A percentile compares a stretch with the other conserved stretches of the same genome.
Evolutionary conservation across 2,113 vertebrate genomes (phyloP).

Genomic region (Coreoperca whiteheadi): DNA sequence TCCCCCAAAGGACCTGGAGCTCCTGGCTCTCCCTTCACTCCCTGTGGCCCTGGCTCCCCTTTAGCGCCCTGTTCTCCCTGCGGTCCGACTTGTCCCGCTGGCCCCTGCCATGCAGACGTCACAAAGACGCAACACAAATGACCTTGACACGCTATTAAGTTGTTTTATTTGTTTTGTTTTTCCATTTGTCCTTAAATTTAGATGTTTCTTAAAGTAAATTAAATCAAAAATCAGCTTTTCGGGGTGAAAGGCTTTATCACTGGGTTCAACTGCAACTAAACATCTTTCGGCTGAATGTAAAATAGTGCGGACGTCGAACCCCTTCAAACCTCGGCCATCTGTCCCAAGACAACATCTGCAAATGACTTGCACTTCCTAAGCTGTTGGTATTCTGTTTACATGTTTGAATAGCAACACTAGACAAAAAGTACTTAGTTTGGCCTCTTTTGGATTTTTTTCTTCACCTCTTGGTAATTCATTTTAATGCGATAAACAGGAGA

Average conservation of each 20-base stretch:
- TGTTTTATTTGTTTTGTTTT: not conserved
- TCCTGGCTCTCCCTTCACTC: conserved; percentile 84
- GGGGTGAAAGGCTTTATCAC: not conserved
- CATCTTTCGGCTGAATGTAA: not conserved
- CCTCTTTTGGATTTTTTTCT: no score
- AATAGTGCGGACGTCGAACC: not conserved
- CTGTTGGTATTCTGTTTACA: no score
- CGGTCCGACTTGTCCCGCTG: conserved; percentile 76
- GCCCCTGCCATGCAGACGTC: conserved; percentile 72
- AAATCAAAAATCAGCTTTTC: not conserved
- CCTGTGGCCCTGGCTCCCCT: conserved; percentile 82
- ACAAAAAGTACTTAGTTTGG: no score
- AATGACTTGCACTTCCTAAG: not conserved
- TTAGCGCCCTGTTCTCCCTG: conserved; percentile 76
- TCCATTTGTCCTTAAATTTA: not conserved
- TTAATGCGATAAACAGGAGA: not conserved
- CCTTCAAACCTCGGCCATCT: not conserved
- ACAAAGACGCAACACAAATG: not conserved
- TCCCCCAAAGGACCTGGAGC: conserved; percentile 80
- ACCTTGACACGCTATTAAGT: not conserved
- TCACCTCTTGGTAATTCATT: not conserved
- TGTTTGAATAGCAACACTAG: no score
- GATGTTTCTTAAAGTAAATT: not conserved
- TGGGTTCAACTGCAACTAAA: not conserved
- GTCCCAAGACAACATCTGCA: not conserved